Conservation (phyloP, 2,797 vertebrate genomes). For the Bryconaethiops microstoma region DNA sequence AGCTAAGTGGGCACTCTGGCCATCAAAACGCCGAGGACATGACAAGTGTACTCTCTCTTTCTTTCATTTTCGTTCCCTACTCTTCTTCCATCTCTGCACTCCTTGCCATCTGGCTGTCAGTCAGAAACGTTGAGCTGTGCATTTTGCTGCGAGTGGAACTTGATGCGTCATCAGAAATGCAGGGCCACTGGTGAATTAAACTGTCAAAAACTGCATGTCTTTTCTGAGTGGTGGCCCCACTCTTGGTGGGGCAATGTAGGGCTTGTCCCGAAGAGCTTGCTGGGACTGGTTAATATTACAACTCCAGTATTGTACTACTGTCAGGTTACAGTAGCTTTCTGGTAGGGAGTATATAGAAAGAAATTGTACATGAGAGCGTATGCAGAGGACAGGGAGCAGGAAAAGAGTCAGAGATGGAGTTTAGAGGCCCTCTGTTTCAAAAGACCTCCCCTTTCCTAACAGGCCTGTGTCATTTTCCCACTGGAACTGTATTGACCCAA, state of each 20-base stretch:
- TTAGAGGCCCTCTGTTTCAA: not conserved
- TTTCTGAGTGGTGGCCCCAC: conserved; percentile 13
- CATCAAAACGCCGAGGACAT: not conserved
- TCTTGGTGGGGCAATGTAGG: not conserved
- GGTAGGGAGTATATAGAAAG: not conserved
- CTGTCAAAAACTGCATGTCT: conserved; percentile 62
- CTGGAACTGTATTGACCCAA: no score
- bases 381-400: not conserved
- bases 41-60: not conserved
- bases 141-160: conserved; percentile 50
- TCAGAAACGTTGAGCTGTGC: conserved; percentile 62
- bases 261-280: not conserved
- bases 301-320: not conserved
- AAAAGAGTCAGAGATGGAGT: not conserved
- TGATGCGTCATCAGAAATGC: conserved; percentile 68
- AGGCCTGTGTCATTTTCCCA: not conserved
- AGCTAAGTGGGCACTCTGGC: no score
- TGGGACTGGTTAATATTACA: conserved; percentile 15
- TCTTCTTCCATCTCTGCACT: conserved; percentile 48
- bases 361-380: not conserved
- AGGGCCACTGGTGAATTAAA: conserved; percentile 65
- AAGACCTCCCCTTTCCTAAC: not conserved
- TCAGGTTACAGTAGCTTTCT: conserved; percentile 10
- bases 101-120: conserved; percentile 68
- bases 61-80: not conserved